Evolutionary conservation across 1,140 invertebrate genomes (phyloP).

Genomic region (Metaphire vulgaris): DNA sequence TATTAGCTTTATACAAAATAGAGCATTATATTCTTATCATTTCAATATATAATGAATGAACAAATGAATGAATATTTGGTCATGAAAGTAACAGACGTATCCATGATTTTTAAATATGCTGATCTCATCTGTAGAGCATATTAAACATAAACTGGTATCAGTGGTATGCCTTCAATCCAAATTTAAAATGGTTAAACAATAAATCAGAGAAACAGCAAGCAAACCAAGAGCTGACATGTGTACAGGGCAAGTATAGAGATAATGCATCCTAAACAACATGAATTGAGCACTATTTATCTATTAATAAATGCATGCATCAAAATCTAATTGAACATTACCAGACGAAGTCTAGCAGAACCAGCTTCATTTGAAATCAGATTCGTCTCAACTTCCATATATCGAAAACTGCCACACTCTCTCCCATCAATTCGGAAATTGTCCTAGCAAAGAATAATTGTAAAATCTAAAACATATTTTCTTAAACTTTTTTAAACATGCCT

Average conservation of each 20-base stretch:
- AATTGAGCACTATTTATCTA: background rate
- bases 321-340: constrained; percentile 51
- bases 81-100: too few relatives aligned
- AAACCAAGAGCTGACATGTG: background rate
- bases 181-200: too few relatives aligned
- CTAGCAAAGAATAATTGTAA: constrained; percentile 53
- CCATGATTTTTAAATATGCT: too few relatives aligned
- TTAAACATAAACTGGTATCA: too few relatives aligned
- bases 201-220: too few relatives aligned
- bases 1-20: too few relatives aligned
- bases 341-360: constrained; percentile 75
- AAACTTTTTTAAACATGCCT: too few relatives aligned
- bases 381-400: constrained; percentile 82
- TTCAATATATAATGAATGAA: too few relatives aligned
- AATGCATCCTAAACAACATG: background rate
- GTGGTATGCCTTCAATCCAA: too few relatives aligned
- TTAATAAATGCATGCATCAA: background rate
- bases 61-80: too few relatives aligned
- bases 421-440: constrained; percentile 83
- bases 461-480: constrained; percentile 9
- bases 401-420: constrained; percentile 71
- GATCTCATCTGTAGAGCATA: too few relatives aligned
- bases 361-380: constrained; percentile 79
- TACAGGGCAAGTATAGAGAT: background rate
- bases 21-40: too few relatives aligned